phyloP scores from a whole-genome alignment of 2,888 invertebrate genomes.

The Dorcus parallelipipedus region DNA sequence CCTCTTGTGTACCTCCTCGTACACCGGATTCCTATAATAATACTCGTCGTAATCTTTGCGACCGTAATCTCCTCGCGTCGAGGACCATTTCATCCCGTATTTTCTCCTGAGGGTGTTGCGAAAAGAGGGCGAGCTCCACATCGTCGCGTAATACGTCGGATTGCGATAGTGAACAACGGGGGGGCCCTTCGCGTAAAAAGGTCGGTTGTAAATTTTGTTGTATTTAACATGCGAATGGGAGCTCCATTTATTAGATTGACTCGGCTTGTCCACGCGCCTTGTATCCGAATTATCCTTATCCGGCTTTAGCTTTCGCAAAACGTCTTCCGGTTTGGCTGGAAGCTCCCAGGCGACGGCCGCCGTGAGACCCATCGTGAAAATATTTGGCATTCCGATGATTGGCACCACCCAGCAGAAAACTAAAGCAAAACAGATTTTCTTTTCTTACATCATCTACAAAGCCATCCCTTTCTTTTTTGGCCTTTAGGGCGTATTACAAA shows the following conservation, averaged over 20 bases:
- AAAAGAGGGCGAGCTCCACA: too few relatives aligned
- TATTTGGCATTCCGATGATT: slow-evolving; percentile 52
- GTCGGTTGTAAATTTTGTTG: too few relatives aligned
- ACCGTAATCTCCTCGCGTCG: too few relatives aligned
- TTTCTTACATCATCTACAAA: too few relatives aligned
- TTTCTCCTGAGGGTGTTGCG: slow-evolving; percentile 1
- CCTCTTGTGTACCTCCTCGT: slow-evolving; percentile 8
- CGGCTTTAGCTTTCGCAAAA: slow-evolving; percentile 8
- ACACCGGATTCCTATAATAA: slow-evolving; percentile 9
- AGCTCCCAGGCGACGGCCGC: slow-evolving; percentile 75
- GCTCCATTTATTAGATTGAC: too few relatives aligned
- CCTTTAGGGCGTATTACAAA: not conserved
- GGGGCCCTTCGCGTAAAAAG: too few relatives aligned
- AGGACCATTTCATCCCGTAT: not conserved
- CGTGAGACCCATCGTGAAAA: slow-evolving; percentile 69
- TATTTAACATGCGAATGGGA: too few relatives aligned
- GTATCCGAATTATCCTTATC: slow-evolving; percentile 1
- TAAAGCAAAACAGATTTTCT: slow-evolving; percentile 32
- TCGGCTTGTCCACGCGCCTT: slow-evolving; percentile 2
- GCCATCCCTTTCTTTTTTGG: too few relatives aligned
- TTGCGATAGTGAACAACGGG: too few relatives aligned
- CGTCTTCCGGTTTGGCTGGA: slow-evolving; percentile 51
- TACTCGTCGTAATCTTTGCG: not conserved
- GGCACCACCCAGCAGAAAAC: slow-evolving; percentile 64
- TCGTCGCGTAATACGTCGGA: too few relatives aligned